Evolutionary conservation across 2,113 vertebrate species (phyloP).

Genomic region (Nothoprocta perdicaria): DNA sequence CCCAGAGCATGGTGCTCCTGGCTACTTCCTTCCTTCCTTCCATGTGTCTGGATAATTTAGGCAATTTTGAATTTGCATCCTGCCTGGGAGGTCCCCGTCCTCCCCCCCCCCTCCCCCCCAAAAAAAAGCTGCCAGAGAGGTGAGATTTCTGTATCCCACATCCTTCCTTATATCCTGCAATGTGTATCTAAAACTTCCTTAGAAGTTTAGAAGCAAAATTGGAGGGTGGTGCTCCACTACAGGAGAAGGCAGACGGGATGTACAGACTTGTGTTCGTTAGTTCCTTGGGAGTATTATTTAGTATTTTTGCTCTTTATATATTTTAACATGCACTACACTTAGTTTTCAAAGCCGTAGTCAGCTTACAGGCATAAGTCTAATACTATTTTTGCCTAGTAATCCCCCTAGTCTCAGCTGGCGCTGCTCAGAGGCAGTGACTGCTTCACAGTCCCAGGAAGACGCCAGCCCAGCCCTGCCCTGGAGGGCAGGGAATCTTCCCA

Average conservation of each 20-base stretch:
- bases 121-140: not conserved
- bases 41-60: not conserved
- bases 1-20: not conserved
- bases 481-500: not conserved
- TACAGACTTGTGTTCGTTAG: not conserved
- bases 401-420: not conserved
- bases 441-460: rapidly evolving
- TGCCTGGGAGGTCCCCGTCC: not conserved
- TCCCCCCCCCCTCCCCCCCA: too few species aligned
- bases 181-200: too few species aligned
- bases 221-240: not conserved
- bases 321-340: not conserved
- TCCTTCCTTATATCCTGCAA: not conserved
- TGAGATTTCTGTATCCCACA: too few species aligned
- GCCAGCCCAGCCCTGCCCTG: not conserved
- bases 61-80: not conserved
- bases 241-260: not conserved
- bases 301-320: not conserved
- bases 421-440: not conserved
- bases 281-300: not conserved
- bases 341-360: not conserved
- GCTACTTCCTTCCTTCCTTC: not conserved
- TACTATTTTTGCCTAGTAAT: not conserved
- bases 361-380: not conserved
- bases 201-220: too few species aligned